These are phyloP conservation scores for Microctenopoma stevenorrisi DNA, from an alignment of 2,797 vertebrate species.

Conservation along the genomic window DNA sequence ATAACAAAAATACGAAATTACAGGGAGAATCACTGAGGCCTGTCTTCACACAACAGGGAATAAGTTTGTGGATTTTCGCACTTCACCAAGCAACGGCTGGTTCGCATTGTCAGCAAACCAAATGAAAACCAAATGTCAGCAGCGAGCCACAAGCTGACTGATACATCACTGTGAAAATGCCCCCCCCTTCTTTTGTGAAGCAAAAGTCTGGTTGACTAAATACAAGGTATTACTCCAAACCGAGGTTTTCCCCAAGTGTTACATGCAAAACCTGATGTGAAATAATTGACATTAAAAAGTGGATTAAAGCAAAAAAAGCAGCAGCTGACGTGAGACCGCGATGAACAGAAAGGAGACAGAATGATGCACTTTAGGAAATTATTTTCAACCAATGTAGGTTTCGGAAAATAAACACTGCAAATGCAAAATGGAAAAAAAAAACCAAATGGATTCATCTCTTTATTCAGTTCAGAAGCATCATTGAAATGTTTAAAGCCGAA, in stretches of 20 bases:
- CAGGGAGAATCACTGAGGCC: constrained; percentile 15
- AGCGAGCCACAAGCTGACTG: constrained; percentile 29
- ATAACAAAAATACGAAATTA: constrained; percentile 15
- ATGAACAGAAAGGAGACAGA: background rate
- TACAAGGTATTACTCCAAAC: constrained; percentile 5
- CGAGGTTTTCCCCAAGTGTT: constrained; percentile 8
- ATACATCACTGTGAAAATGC: constrained; percentile 21
- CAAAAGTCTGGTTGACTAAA: constrained; percentile 22
- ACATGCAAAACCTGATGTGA: constrained; percentile 13
- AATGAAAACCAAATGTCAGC: constrained; percentile 55
- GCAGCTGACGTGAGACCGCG: background rate
- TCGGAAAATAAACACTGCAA: background rate
- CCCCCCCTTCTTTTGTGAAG: constrained; percentile 2
- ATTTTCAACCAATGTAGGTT: background rate
- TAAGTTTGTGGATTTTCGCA: constrained; percentile 30
- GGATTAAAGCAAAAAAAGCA: too few relatives aligned
- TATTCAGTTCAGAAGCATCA: background rate
- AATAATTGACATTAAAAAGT: background rate
- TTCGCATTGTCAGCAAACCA: constrained; percentile 45
- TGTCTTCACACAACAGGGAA: constrained; percentile 32
- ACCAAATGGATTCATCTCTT: background rate
- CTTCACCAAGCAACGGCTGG: constrained; percentile 30
- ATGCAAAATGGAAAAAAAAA: too few relatives aligned
- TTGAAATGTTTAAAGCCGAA: too few relatives aligned
- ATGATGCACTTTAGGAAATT: background rate